phyloP scores from a whole-genome alignment of 2,797 vertebrate genomes.

The Zenarchopterus dispar region DNA sequence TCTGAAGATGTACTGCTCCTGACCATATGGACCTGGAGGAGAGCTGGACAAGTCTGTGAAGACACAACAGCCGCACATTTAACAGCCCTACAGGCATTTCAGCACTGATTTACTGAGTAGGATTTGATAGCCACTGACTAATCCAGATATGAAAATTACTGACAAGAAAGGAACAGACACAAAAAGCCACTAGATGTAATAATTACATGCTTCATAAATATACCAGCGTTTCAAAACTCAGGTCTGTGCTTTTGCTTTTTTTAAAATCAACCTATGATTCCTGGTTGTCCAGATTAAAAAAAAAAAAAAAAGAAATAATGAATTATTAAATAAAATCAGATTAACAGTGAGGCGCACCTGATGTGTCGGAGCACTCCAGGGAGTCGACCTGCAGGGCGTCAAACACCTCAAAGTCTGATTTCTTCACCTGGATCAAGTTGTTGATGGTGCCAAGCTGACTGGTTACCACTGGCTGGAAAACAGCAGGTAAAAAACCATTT shows the following conservation, averaged over 20 bases:
- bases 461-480: slow-evolving; percentile 90
- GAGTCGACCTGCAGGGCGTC: slow-evolving; percentile 97
- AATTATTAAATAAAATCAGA: not conserved
- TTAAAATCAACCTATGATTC: not conserved
- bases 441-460: slow-evolving; percentile 98
- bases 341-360: slow-evolving; percentile 65
- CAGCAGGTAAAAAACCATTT: not conserved
- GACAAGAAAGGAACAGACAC: no score
- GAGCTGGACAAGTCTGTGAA: slow-evolving; percentile 93
- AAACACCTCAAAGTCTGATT: slow-evolving; percentile 98
- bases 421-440: slow-evolving; percentile 97
- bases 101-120: no score
- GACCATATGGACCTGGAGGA: slow-evolving; percentile 93
- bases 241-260: not conserved
- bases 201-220: no score
- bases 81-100: not conserved
- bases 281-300: no score
- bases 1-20: slow-evolving; percentile 92
- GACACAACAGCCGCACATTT: slow-evolving; percentile 20
- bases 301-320: not conserved
- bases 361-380: slow-evolving; percentile 93
- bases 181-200: no score
- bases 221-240: no score
- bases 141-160: no score
- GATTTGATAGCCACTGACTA: no score